These are phyloP conservation scores for Nematostella vectensis DNA, from an alignment of 92 coral and sea anemone genomes.

Conservation along the genomic window DNA sequence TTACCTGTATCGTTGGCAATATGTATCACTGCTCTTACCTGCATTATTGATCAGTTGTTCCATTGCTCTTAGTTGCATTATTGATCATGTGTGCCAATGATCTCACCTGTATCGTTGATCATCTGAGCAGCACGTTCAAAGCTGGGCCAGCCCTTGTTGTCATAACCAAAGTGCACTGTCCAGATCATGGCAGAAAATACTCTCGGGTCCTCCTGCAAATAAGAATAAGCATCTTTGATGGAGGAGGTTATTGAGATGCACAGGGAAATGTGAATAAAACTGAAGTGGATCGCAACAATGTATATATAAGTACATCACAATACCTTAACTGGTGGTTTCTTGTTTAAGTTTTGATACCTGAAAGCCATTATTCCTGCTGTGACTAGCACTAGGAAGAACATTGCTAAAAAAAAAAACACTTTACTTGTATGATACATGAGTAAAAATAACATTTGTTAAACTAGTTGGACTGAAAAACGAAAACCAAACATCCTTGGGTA, in stretches of 20 bases:
- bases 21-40: too few species aligned
- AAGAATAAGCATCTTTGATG: not conserved
- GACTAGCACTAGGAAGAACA: conserved; percentile 46
- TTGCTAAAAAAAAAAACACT: conserved; percentile 27
- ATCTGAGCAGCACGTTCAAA: conserved; percentile 91
- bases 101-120: conserved; percentile 80
- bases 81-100: too few species aligned
- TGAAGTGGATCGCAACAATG: not conserved
- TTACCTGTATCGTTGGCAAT: too few species aligned
- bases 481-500: not conserved
- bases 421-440: not conserved
- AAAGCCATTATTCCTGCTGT: conserved; percentile 53
- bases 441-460: too few species aligned
- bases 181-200: conserved; percentile 93
- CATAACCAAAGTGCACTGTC: conserved; percentile 98
- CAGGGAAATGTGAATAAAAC: not conserved
- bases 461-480: too few species aligned
- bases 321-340: conserved; percentile 74
- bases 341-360: conserved; percentile 53
- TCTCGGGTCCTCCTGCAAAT: conserved; percentile 49
- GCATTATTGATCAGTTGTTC: too few species aligned
- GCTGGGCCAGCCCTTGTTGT: conserved; percentile 95
- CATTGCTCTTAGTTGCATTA: too few species aligned
- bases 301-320: not conserved
- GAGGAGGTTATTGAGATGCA: not conserved